Evolutionary conservation across 2,888 invertebrate species (phyloP), one percentile per base, ranked within the genome.

Genomic region (Iselma pallidipennis): DNA sequence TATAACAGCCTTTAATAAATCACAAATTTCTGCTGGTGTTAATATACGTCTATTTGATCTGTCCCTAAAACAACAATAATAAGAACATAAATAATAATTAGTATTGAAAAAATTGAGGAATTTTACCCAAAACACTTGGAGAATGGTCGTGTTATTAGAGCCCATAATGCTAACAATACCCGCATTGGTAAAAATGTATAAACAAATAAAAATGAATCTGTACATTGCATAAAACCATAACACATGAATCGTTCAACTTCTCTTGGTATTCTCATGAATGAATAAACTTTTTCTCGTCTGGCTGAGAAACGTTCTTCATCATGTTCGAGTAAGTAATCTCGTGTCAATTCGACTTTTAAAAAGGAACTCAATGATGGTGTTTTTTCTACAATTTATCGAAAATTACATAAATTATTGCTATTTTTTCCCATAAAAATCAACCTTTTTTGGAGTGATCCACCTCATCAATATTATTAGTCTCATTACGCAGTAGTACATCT

Each of bases 101-200:
- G 4, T 33, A 23, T 19, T 3, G 1, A 6, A 25, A 5, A n/a
- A 54, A 48, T 37, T 10, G 26, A 49, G n/a, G 45, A 68, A 84
- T 83, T 10, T 12, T 82, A 88, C 86, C 93, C 89, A 79, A 92
- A 88, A 80, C 91, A 92, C 79, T 86, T 88, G 61, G 87, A 86
- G 73, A 93, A 85, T 12, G 91, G 87, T 73, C 92, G 86, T 64
- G 87, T 89, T 19, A 92, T 80, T 64, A 96, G 84, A 33, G 91
- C 90, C 89, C 94, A 91, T 57, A 94, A 82, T 49, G 96, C 96
- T 81, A 98, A 86, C 31, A 94, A 77, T 80, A 98, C 95, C 70
- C 99, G 86, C 65, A 99, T 83, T 12, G 99, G 99, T 71, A 99
- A 85, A 85, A 98, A 97, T 57, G 99, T 98, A 82, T 98, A 98